phyloP scores from a whole-genome alignment of 2,113 vertebrate genomes.

The Globicephala melas region DNA sequence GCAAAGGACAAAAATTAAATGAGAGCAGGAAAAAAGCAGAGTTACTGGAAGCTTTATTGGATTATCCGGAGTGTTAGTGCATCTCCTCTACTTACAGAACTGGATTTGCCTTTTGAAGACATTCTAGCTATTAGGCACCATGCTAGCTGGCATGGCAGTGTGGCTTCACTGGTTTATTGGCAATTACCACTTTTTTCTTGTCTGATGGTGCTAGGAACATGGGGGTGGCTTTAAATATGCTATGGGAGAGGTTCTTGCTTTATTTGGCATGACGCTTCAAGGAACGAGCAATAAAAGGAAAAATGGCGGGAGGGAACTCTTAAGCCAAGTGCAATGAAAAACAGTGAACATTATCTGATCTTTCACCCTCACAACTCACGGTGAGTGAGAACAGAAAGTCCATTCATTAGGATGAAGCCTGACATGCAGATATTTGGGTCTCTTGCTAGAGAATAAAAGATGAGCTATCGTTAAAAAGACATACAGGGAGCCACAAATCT shows the following conservation, averaged over 20 bases:
- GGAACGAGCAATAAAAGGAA: neutral
- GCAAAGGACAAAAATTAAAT: neutral
- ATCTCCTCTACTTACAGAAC: neutral
- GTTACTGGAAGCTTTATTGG: neutral
- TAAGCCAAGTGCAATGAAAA: constrained; percentile 54
- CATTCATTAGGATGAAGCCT: constrained; percentile 28
- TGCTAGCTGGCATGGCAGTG: neutral
- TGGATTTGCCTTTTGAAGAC: neutral
- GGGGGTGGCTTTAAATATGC: neutral
- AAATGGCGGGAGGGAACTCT: neutral
- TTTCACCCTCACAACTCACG: constrained; percentile 32
- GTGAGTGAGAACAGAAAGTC: constrained; percentile 49
- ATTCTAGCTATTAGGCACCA: neutral
- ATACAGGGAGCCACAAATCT: neutral
- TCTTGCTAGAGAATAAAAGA: neutral
- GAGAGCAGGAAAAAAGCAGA: neutral
- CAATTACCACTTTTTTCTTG: neutral
- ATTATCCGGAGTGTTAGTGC: neutral
- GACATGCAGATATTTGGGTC: neutral
- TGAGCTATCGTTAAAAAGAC: neutral
- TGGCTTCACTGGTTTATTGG: neutral
- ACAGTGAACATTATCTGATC: constrained; percentile 37
- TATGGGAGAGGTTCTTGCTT: constrained; percentile 16
- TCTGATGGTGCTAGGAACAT: neutral
- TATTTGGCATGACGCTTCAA: constrained; percentile 40